These are phyloP conservation scores for Lontra canadensis DNA, from an alignment of 2,113 vertebrate species.

Conservation along the genomic window DNA sequence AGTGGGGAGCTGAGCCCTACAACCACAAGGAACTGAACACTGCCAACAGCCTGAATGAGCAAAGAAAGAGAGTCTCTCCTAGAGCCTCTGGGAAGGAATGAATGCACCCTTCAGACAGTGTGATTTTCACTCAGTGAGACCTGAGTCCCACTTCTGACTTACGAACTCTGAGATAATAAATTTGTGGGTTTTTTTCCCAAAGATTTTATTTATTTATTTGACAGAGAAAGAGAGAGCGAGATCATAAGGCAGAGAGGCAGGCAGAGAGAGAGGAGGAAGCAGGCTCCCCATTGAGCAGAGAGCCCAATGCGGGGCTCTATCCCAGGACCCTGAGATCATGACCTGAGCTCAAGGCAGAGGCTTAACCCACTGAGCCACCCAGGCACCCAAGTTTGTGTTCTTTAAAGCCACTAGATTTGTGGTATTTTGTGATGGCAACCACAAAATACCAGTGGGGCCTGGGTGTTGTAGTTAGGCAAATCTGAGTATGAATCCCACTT, in stretches of 20 bases:
- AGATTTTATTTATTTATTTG: too few species aligned
- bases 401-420: neutral
- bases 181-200: too few species aligned
- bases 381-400: neutral
- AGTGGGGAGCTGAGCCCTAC: neutral
- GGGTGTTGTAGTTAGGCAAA: neutral
- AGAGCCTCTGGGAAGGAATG: neutral
- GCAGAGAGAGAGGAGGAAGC: too few species aligned
- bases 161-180: neutral
- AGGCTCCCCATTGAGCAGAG: too few species aligned
- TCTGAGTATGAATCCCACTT: neutral
- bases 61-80: neutral
- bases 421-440: neutral
- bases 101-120: neutral
- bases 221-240: too few species aligned
- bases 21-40: neutral
- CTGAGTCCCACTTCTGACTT: neutral
- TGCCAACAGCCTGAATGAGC: neutral
- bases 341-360: too few species aligned
- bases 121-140: neutral
- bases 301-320: too few species aligned
- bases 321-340: too few species aligned
- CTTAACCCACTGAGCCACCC: too few species aligned
- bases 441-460: neutral
- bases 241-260: too few species aligned